These are phyloP conservation scores for Nothoprocta perdicaria DNA, from an alignment of 2,113 vertebrate species.

Conservation along the genomic window DNA sequence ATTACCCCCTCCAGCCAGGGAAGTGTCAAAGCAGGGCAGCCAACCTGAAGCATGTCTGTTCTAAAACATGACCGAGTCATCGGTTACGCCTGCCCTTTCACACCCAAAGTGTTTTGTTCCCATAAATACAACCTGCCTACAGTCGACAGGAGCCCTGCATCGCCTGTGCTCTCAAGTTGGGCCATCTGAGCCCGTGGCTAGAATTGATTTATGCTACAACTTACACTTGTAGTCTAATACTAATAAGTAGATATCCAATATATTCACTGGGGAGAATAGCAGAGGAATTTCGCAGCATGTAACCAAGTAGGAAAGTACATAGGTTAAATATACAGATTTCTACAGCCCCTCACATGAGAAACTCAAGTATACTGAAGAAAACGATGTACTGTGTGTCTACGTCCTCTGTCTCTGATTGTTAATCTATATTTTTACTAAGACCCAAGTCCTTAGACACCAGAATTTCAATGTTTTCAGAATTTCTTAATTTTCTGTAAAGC, in stretches of 20 bases:
- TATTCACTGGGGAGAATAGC: background rate
- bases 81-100: conserved; percentile 18
- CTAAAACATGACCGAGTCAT: background rate
- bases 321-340: background rate
- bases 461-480: background rate
- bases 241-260: background rate
- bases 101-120: background rate
- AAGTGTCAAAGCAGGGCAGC: background rate
- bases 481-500: background rate
- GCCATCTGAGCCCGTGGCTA: background rate
- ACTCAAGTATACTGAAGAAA: background rate
- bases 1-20: background rate
- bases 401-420: background rate
- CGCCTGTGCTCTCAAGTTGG: background rate
- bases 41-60: conserved; percentile 10
- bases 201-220: background rate
- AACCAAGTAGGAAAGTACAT: background rate
- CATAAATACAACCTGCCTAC: background rate
- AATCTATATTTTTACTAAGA: background rate
- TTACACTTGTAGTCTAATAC: background rate
- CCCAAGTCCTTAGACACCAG: background rate
- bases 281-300: background rate
- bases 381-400: background rate
- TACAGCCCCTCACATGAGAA: background rate
- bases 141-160: background rate